Base-by-base conservation (phyloP, 2,888 invertebrate species). In the Pterostichus madidus region DNA sequence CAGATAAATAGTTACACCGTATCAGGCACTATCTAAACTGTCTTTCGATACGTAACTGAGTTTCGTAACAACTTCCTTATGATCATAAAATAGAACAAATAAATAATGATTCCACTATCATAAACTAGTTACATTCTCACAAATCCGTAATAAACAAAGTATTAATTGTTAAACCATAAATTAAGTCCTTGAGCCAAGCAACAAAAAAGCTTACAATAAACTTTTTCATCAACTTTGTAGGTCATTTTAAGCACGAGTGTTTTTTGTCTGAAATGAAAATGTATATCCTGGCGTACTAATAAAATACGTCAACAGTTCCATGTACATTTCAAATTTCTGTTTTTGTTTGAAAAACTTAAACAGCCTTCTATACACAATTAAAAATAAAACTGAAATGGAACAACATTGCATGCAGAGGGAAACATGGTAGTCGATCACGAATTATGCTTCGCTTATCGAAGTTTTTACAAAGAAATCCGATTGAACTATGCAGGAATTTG, bases 261-360 rank as follows among this genome's bases (percentile, higher is more conserved):
- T 75, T 75, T 75, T 75, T 75, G 32, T 24, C 8, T 49, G 6
- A 75, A 75, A 75, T 75, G 75, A 75, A 73, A 75, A 52, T 52
- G 52, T 49, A 75, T n/a, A 52, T 75, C 52, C 75, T 49, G 24
- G 7, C 52, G 15, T 13, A 52, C 13, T 75, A 75, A 75, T 75
- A 75, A 75, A 75, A 49, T 75, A 75, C 52, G 75, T 75, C 75
- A 75, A 75, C 75, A 75, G 75, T 52, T 75, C 31, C 52, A 75
- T 75, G 49, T 52, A 71, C 68, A 71, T 71, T 71, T 71, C 46
- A 71, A 71, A 71, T 71, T 71, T 71, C 68, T 71, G 68, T 71
- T 71, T 71, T 71, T 71, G 39, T 11, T 13, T n/a, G 13, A 32
- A 64, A 64, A 64, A 39, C 24, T 11, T 5, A 31, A 32, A 24